phyloP scores from a whole-genome alignment of 1,140 invertebrate species.

The Polypedilum vanderplanki region DNA sequence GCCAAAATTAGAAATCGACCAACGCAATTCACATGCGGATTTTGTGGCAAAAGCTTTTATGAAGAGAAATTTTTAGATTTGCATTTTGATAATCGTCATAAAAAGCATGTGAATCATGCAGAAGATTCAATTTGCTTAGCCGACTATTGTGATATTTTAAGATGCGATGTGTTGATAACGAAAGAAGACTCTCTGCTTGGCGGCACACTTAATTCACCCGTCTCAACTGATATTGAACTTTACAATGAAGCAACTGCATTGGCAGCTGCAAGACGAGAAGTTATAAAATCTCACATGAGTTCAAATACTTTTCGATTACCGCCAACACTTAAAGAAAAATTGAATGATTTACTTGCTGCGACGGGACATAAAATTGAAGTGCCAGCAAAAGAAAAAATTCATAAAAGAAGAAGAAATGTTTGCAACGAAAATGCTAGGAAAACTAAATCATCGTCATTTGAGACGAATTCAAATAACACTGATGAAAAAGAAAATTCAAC shows the following conservation, averaged over 20 bases:
- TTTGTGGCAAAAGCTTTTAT: slow-evolving; percentile 87
- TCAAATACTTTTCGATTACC: neutral
- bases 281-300: neutral
- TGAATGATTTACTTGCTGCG: slow-evolving; percentile 30
- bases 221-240: slow-evolving; percentile 67
- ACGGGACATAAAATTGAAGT: slow-evolving; percentile 32
- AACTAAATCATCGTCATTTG: slow-evolving; percentile 30
- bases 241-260: slow-evolving; percentile 57
- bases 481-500: slow-evolving; percentile 33
- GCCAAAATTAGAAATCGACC: slow-evolving; percentile 73
- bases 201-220: slow-evolving; percentile 47
- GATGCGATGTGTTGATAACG: slow-evolving; percentile 78
- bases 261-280: slow-evolving; percentile 45
- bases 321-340: neutral
- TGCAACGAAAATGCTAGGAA: slow-evolving; percentile 32
- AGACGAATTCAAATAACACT: slow-evolving; percentile 34
- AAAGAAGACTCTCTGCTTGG: slow-evolving; percentile 54
- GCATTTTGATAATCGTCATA: slow-evolving; percentile 86
- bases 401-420: slow-evolving; percentile 34
- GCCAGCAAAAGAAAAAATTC: slow-evolving; percentile 38
- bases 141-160: slow-evolving; percentile 91
- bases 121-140: slow-evolving; percentile 85
- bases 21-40: slow-evolving; percentile 82
- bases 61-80: slow-evolving; percentile 79
- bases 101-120: slow-evolving; percentile 78